These are phyloP conservation scores for Hylyphantes graminicola DNA, from an alignment of 1,140 invertebrate species.

Conservation along the genomic window DNA sequence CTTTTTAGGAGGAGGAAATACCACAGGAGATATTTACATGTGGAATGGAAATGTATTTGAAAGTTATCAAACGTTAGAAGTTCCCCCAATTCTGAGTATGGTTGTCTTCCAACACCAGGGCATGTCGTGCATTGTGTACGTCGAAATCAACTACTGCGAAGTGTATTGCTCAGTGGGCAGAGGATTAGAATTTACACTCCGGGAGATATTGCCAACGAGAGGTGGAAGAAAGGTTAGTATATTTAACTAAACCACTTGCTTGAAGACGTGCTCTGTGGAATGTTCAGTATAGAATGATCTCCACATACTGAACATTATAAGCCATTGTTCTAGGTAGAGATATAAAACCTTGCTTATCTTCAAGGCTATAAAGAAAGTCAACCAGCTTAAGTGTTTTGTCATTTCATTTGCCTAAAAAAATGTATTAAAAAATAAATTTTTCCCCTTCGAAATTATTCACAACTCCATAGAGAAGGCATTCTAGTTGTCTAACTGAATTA, in stretches of 20 bases:
- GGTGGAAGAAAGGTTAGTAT: slow-evolving; percentile 41
- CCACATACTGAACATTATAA: too few species aligned
- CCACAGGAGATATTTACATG: slow-evolving; percentile 19
- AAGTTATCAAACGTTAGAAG: slow-evolving; percentile 18
- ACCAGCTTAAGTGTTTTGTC: too few species aligned
- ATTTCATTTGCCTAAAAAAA: too few species aligned
- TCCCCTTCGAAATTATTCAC: too few species aligned
- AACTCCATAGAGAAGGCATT: too few species aligned
- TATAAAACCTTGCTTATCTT: too few species aligned
- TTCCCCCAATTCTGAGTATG: background rate
- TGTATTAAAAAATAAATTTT: too few species aligned
- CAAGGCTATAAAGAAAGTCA: too few species aligned
- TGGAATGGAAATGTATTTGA: slow-evolving; percentile 1
- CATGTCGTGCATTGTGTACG: background rate
- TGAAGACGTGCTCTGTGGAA: background rate
- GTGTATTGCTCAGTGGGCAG: slow-evolving; percentile 29
- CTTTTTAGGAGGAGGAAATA: slow-evolving; percentile 14
- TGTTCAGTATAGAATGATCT: background rate
- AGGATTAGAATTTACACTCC: background rate
- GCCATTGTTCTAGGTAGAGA: too few species aligned
- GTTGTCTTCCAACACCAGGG: slow-evolving; percentile 26
- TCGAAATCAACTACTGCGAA: background rate
- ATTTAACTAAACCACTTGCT: background rate
- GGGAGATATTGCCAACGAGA: slow-evolving; percentile 17
- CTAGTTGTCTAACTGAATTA: too few species aligned